Evolutionary conservation across 2,888 invertebrate genomes (phyloP), one percentile per base, ranked within the genome.

Genomic region (Melieria picta): DNA sequence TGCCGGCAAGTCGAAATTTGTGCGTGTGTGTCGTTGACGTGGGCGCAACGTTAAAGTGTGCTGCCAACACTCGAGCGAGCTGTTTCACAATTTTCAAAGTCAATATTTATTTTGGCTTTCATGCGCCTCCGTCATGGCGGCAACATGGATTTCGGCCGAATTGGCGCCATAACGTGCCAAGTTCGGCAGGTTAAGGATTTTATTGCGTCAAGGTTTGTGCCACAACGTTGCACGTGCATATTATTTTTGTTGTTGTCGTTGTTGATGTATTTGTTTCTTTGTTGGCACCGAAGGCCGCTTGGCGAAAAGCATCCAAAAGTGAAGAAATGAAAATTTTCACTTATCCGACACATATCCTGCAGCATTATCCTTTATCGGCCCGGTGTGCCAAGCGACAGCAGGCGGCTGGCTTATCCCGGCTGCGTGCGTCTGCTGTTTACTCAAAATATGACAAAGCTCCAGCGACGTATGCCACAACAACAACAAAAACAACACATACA

Each of bases 141-240:
- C 16, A 16, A 1, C 11, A 2, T 1, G 16, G 57, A 57, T 10
- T 5, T 58, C n/a, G 42, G 42, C 10, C 5, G 42, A 58, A 58
- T 10, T 13, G 58, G 46, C 42, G 13, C 11, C 7, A 10, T n/a
- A 62, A 63, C 67, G 63, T 72, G 66, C 55, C 67, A 62, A 47
- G 71, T 66, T 62, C 63, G 63, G 60, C 71, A 57, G 71, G 66
- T 67, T 66, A 71, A 16, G 56, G 67, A 65, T 62, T 61, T 66
- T 30, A 60, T 57, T 58, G 46, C 52, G 45, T 70, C 4, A 52
- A 6, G n/a, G 52, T 52, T 52, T 13, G 30, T 30, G 30, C 30
- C 30, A 30, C 30, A 30, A 1, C 30, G 30, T 30, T 30, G 30
- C 30, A 30, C 30, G 30, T 30, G 30, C 30, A 30, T 30, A 9